Base-by-base conservation (phyloP, 2,797 vertebrate species). In the Gadopsis bispinosus region DNA sequence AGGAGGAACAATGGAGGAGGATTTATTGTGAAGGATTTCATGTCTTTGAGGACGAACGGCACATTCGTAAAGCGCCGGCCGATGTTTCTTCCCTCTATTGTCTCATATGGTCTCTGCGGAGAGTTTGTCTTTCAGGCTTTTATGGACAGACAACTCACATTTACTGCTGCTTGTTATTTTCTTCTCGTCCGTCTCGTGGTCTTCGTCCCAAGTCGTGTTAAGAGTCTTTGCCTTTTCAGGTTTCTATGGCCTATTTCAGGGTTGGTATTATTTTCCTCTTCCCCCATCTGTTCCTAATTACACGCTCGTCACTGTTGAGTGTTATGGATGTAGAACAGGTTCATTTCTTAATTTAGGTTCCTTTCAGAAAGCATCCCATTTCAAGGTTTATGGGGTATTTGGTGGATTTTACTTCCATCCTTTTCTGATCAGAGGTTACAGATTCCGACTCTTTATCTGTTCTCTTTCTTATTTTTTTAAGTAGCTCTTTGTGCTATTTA, bases 61-160 rank as follows among this genome's bases (percentile, higher is more conserved):
- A 51, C 71, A 33, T 59, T 22, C 56, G 50, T 45, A 70, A 66
- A 4, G 59, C 56, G 20, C 29, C n/a, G 16, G 22, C 67, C 4
- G 22, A 62, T 0, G 50, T 0, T 39, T 33, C 56, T 33, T 17
- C 22, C 29, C 66, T 9, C n/a, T 0, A 50, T 13, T 19, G 2
- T 35, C 19, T 73, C 20, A 3, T 62, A 65, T 55, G 22, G 4
- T 66, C 17, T n/a, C 55, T 60, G 69, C 62, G 1, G 22, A 63
- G 20, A 19, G 76, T 65, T 60, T 43, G 74, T 50, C 66, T 54
- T 11, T 71, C 26, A 50, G 76, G 51, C 5, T 70, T 77, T 73
- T 58, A 77, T 20, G 19, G 61, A 19, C 66, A 4, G 12, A 65
- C 12, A 26, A 43, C 5, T 73, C 75, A 64, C 53, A 56, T 65